Percentiles rank a stretch among this genome's conserved stretches.
phyloP scores from a whole-genome alignment of 2,888 invertebrate genomes.

The Chymomyza caudatula region DNA sequence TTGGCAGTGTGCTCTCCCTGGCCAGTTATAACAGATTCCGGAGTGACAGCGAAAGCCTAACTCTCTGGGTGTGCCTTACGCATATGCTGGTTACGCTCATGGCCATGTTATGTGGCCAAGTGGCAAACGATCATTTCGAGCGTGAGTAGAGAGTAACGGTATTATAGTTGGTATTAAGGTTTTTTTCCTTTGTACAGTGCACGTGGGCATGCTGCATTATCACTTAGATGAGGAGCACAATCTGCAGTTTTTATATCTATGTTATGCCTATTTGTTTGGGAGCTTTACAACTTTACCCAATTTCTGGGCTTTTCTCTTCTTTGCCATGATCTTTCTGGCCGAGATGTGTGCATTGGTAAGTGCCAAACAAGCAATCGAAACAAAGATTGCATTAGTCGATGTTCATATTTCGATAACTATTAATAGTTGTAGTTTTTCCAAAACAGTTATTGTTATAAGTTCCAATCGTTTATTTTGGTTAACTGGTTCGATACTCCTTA shows the following conservation, averaged over 20 bases:
- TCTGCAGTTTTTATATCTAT: conserved; percentile 72
- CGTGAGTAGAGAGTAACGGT: conserved; percentile 43
- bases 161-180: too few relatives aligned
- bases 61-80: conserved; percentile 69
- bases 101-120: conserved; percentile 64
- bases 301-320: conserved; percentile 87
- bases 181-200: conserved; percentile 47
- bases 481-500: not conserved
- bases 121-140: conserved; percentile 75
- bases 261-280: conserved; percentile 71
- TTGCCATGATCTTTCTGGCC: conserved; percentile 87
- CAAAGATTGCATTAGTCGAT: too few relatives aligned
- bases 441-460: too few relatives aligned
- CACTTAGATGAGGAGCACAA: conserved; percentile 70
- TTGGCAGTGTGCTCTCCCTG: conserved; percentile 90
- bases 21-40: conserved; percentile 89
- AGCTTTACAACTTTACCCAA: conserved; percentile 66
- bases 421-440: too few relatives aligned
- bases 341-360: conserved; percentile 88
- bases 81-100: conserved; percentile 66
- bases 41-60: conserved; percentile 81
- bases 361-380: not conserved
- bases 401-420: too few relatives aligned
- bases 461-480: not conserved
- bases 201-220: conserved; percentile 67